Evolutionary conservation across 1,140 invertebrate species (phyloP), one percentile per base, ranked within the genome.

Genomic region (Ips typographus): DNA sequence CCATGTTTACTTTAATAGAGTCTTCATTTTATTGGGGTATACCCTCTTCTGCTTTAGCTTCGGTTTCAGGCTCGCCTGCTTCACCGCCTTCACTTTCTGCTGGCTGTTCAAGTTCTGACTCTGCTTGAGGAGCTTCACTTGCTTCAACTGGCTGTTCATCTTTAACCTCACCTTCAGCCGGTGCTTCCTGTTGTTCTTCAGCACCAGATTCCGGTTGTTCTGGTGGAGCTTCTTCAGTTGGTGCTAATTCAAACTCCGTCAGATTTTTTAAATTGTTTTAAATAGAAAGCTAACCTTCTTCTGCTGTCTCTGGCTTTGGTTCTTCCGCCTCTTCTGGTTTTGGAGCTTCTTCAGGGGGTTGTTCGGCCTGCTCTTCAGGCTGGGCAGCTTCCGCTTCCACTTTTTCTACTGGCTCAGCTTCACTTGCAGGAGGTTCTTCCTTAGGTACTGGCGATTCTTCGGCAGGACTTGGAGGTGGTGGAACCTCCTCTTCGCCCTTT

Each of bases 401-500:
- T n/a, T 47, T 4, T 0, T 22, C 22, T 47, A 47, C 4, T 5
- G 44, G 22, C 22, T 22, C 44, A 4, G 44, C 44, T 8, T 8
- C 52, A 55, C 7, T 37, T 55, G 8, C 8, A n/a, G 2, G n/a
- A 39, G 41, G 40, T 47, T 67, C 52, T 47, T 70, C 64, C 39
- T 62, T 58, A 0, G 40, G 63, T 2, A 52, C 8, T 38, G 62
- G 63, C 56, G 58, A 60, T 66, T 71, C 71, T 56, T 74, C 71
- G 3, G 61, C 60, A 6, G 68, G 66, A 55, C 43, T 59, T 39
- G 71, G 71, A 37, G 71, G 71, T 51, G 68, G 71, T 22, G 71
- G 71, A 2, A 65, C 47, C 62, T 72, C 71, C 57, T 71, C 65
- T 37, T 40, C 40, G 38, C 42, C 6, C 39, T 40, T 57, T 44